Evolutionary conservation across 2,888 invertebrate genomes (phyloP).

Genomic region (Diogma glabrata): DNA sequence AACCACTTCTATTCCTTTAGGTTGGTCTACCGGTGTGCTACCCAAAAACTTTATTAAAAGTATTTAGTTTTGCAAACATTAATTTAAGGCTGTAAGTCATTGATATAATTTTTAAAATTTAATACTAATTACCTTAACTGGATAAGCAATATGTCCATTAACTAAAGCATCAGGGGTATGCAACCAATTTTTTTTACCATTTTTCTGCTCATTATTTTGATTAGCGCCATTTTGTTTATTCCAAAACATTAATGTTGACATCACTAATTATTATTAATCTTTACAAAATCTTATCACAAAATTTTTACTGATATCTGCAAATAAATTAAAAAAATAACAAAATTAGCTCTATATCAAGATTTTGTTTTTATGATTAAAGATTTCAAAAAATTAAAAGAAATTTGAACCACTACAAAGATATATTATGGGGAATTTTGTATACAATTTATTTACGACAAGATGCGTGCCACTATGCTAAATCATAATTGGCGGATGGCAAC

Average conservation of each 20-base stretch:
- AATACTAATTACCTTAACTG: slow-evolving; percentile 69
- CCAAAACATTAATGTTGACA: slow-evolving; percentile 56
- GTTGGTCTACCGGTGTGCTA: slow-evolving; percentile 86
- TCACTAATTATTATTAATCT: slow-evolving; percentile 24
- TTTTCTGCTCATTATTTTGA: slow-evolving; percentile 31
- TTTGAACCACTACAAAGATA: no score
- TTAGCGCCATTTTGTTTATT: slow-evolving; percentile 42
- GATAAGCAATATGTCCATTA: slow-evolving; percentile 92
- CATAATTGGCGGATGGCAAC: no score
- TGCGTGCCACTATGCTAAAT: no score
- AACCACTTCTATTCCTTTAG: slow-evolving; percentile 95
- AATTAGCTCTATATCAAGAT: background rate
- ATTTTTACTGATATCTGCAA: background rate
- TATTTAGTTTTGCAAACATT: background rate
- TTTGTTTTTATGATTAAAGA: slow-evolving; percentile 4
- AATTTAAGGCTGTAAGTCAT: background rate
- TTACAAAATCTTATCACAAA: background rate
- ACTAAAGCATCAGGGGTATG: slow-evolving; percentile 89
- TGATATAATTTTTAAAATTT: background rate
- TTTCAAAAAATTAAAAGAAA: no score
- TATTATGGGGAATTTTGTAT: no score
- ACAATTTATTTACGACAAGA: no score
- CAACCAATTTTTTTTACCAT: slow-evolving; percentile 64
- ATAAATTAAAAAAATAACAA: background rate
- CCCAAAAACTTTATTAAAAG: slow-evolving; percentile 72